phyloP scores from a whole-genome alignment of 2,113 vertebrate species.

The Machaerirhynchus nigripectus region DNA sequence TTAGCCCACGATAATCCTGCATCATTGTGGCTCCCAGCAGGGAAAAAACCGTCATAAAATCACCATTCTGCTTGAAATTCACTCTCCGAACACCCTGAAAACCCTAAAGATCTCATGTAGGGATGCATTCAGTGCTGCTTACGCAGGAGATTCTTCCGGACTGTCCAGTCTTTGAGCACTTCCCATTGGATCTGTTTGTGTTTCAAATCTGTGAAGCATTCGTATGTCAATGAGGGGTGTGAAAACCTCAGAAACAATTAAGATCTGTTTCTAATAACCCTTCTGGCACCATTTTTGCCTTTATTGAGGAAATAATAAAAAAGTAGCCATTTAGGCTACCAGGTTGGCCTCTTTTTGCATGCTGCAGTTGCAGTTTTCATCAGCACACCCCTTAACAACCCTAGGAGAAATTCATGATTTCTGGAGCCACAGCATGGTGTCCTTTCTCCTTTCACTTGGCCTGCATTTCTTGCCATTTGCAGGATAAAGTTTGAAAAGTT shows the following conservation, averaged over 20 bases:
- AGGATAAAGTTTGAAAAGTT: background rate
- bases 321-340: background rate
- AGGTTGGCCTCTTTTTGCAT: background rate
- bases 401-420: conserved; percentile 33
- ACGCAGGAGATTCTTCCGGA: background rate
- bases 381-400: background rate
- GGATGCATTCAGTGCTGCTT: background rate
- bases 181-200: background rate
- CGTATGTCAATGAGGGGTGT: fast-evolving
- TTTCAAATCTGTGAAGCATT: background rate
- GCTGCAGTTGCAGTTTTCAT: background rate
- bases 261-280: background rate
- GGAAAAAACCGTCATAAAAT: background rate
- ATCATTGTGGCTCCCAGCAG: background rate
- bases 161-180: background rate
- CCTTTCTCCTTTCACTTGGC: background rate
- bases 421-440: conserved; percentile 18
- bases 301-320: background rate
- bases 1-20: background rate
- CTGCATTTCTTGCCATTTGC: background rate
- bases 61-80: background rate
- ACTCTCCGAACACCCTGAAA: background rate
- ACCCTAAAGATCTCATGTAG: background rate
- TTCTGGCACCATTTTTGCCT: background rate
- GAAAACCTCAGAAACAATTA: background rate